Evolutionary conservation across 1,140 invertebrate genomes (phyloP).

Genomic region (Ceratoteleas bidentatus): DNA sequence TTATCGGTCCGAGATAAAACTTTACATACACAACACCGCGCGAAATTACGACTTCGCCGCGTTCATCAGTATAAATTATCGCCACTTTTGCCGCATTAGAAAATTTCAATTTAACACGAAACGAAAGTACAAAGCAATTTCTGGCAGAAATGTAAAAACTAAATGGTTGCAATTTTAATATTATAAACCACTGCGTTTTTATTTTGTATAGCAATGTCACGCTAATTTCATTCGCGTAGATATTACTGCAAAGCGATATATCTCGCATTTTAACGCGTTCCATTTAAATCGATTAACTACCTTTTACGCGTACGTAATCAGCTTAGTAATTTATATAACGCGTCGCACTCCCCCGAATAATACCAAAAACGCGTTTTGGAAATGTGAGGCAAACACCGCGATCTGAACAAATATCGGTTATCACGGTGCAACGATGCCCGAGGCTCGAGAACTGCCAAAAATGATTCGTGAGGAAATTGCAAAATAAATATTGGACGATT

Average conservation of each 20-base stretch:
- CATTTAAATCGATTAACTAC: slow-evolving; percentile 45
- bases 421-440: too few species aligned
- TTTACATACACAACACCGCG: background rate
- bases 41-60: background rate
- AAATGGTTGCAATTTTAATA: background rate
- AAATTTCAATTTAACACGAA: too few species aligned
- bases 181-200: background rate
- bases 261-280: slow-evolving; percentile 21
- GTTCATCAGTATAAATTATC: background rate
- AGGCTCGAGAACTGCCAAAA: too few species aligned
- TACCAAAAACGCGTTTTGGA: slow-evolving; percentile 1
- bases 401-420: slow-evolving; percentile 14
- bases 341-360: slow-evolving; percentile 22
- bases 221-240: slow-evolving; percentile 28
- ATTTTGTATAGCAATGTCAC: background rate
- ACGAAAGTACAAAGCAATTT: background rate
- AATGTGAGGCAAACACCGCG: slow-evolving; percentile 30
- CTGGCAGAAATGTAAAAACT: background rate
- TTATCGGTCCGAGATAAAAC: background rate
- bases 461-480: too few species aligned
- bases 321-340: slow-evolving; percentile 32
- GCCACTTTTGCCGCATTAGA: background rate
- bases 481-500: too few species aligned
- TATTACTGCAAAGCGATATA: slow-evolving; percentile 20
- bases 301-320: slow-evolving; percentile 28